Evolutionary conservation across 2,113 vertebrate genomes (phyloP), one percentile per base, ranked within the genome.

Genomic region (Anoplopoma fimbria): DNA sequence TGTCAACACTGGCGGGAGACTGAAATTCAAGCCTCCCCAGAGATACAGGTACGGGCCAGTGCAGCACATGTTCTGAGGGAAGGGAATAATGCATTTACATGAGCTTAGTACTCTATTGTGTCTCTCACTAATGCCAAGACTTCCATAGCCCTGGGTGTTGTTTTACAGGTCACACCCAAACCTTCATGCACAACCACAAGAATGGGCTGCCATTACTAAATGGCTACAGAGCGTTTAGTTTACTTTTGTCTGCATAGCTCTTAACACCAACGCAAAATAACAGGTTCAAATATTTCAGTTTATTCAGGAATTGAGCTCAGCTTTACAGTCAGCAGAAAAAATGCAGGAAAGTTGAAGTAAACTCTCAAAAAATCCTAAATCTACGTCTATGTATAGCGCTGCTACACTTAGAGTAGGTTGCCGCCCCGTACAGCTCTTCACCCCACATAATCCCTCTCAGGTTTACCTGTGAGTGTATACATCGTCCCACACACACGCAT

Each of bases 101-200:
- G 9, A 73, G 21, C 77, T 70, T 34, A 53, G 34, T 73, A n/a
- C 31, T 7, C 71, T 60, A 62, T 81, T 72, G 63, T 83, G 74
- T 70, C 76, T 71, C 51, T 76, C 27, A 65, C 40, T 2, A 55
- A 62, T 25, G 69, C 40, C 40, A 14, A 68, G 31, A 14, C 75
- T 61, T 4, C 15, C 69, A 34, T 12, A 68, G 87, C 71, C 72
- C 25, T 34, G 25, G 83, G 90, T 84, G 83, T 89, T 64, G 72
- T 58, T 89, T 91, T 87, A 85, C 82, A 33, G 0, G 2, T 75
- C 88, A 85, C 92, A 78, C 88, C 86, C 83, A 61, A 9, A 67
- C 38, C 53, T 65, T 21, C 25, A 27, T 27, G 3, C 3, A 25
- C 1, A 12, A 29, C 34, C 58, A 33, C 9, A 9, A 12, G 2